Evolutionary conservation across 2,113 vertebrate species (phyloP), one percentile per base, ranked within the genome.

Genomic region (Kryptolebias marmoratus): DNA sequence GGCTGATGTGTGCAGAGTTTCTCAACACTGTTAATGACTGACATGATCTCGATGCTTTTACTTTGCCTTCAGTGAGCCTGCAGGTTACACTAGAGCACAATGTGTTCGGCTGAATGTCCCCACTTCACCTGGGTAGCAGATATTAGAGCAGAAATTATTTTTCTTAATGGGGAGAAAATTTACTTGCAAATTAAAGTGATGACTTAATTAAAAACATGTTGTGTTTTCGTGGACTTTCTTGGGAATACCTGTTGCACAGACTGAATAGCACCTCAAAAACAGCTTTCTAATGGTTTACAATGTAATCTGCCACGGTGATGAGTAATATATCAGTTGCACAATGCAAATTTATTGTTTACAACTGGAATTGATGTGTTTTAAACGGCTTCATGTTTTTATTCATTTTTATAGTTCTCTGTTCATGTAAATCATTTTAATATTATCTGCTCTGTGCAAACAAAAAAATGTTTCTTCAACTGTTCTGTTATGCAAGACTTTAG

Each of bases 1-100:
- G 49, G 3, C 31, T 44, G 16, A 2, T 79, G 58, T 70, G 12
- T 77, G 16, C 57, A 76, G 63, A 65, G 61, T 84, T 85, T 79
- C 14, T 48, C 2, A 39, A 67, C 54, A 64, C 14, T 48, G 28
- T 58, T 58, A 73, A 81, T 68, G 12, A 54, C 36, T 74, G 65
- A 56, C 56, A 69, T 57, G 72, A 74, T 44, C 48, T 74, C 27
- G 5, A 15, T 55, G 49, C 39, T 18, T 36, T 32, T 39, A 27
- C 48, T 68, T 60, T 45, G 30, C 30, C 52, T 36, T 8, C 49
- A 1, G 1, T 53, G n/a, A 27, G 57, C 59, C 57, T 78, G 58
- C 55, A 68, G 57, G 36, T 72, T 53, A 16, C 32, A 22, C 11
- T 32, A 31, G 45, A 64, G 50, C 54, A 47, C 48, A 0, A 57